These are phyloP conservation scores for Drosophila mayri DNA, from an alignment of 1,140 invertebrate species.

Conservation along the genomic window DNA sequence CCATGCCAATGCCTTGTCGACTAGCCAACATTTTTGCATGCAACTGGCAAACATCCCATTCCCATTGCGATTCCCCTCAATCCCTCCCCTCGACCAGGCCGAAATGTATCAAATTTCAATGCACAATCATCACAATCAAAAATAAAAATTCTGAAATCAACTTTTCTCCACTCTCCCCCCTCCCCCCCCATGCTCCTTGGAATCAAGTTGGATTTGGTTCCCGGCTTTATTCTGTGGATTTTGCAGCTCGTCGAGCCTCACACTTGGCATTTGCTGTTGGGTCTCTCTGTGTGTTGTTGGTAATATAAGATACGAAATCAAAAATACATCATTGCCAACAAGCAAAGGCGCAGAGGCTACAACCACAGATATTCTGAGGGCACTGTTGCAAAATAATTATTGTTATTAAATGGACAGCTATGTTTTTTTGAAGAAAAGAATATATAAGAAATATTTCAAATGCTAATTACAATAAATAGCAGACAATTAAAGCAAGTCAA, in stretches of 20 bases:
- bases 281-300: constrained; percentile 71
- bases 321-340: constrained; percentile 84
- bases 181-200: not conserved
- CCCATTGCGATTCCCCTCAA: not conserved
- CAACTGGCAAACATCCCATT: constrained; percentile 47
- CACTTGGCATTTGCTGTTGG: constrained; percentile 62
- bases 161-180: constrained; percentile 29
- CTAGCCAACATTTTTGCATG: constrained; percentile 83
- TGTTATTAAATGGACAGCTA: not conserved
- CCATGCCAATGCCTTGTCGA: constrained; percentile 76
- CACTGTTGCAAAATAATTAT: constrained; percentile 8
- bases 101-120: constrained; percentile 84
- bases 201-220: constrained; percentile 19
- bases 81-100: constrained; percentile 24
- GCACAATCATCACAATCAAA: constrained; percentile 84
- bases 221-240: constrained; percentile 34
- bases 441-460: not conserved
- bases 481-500: too few relatives aligned
- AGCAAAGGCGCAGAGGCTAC: constrained; percentile 56
- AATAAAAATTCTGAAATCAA: constrained; percentile 83
- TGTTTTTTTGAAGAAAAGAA: too few relatives aligned
- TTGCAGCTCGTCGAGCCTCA: constrained; percentile 52
- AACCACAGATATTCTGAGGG: constrained; percentile 36
- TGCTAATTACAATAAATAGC: too few relatives aligned
- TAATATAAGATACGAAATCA: constrained; percentile 84